These are phyloP conservation scores for Choreutis nemorana DNA, from an alignment of 2,888 invertebrate genomes.

Conservation along the genomic window DNA sequence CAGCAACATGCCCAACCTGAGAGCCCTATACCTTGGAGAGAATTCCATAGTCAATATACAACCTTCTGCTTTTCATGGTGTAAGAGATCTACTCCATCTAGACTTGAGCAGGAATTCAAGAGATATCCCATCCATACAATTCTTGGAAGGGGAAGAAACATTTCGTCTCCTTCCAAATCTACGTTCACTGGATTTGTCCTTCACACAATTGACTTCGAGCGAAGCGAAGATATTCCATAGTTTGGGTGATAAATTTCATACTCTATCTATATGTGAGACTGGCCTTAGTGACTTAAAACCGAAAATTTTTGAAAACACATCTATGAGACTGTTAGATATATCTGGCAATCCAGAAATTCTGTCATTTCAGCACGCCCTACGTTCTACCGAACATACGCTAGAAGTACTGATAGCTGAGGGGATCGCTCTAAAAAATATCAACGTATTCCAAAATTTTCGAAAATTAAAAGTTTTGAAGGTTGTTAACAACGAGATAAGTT, in stretches of 20 bases:
- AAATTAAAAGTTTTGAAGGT: conserved; percentile 55
- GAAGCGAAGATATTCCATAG: conserved; percentile 19
- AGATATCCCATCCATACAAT: conserved; percentile 18
- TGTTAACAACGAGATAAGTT: conserved; percentile 53
- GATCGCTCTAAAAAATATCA: conserved; percentile 35
- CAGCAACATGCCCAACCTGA: conserved; percentile 41
- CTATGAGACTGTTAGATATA: conserved; percentile 57
- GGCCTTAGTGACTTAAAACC: conserved; percentile 33
- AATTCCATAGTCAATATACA: conserved; percentile 54
- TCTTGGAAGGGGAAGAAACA: conserved; percentile 15
- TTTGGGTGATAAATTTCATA: conserved; percentile 22
- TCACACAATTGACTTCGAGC: conserved; percentile 21
- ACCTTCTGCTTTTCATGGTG: conserved; percentile 35
- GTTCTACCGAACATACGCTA: conserved; percentile 41
- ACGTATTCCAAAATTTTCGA: conserved; percentile 33
- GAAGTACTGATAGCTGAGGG: conserved; percentile 50
- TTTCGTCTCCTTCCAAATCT: conserved; percentile 22
- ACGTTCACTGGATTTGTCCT: conserved; percentile 35
- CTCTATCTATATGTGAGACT: conserved; percentile 49
- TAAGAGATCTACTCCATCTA: conserved; percentile 45
- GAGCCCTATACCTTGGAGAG: conserved; percentile 58
- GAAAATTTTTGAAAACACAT: conserved; percentile 41
- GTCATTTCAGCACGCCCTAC: conserved; percentile 27
- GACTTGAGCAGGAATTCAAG: conserved; percentile 58
- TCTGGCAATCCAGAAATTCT: conserved; percentile 57